Evolutionary conservation across 2,888 invertebrate species (phyloP).

Genomic region (Trichopoda pennipes): DNA sequence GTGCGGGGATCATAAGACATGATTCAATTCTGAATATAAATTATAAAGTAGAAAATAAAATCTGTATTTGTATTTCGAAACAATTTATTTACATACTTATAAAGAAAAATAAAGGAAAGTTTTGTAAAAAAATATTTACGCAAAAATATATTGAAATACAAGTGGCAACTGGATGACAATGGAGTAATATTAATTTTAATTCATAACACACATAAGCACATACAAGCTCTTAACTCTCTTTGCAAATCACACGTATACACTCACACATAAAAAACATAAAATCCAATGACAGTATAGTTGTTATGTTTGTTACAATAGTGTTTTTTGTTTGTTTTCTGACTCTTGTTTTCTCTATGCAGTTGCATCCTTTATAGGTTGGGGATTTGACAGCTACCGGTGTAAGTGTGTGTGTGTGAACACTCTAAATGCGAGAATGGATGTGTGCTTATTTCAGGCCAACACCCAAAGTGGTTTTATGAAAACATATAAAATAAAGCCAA

Average conservation of each 20-base stretch:
- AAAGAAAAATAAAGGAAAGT: not conserved
- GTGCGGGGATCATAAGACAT: too few relatives aligned
- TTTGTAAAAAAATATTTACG: not conserved
- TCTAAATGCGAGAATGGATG: too few relatives aligned
- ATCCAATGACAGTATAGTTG: not conserved
- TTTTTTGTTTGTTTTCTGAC: conserved; percentile 7
- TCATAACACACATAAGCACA: conserved; percentile 3
- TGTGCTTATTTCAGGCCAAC: too few relatives aligned
- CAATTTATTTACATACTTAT: not conserved
- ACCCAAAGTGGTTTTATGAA: conserved; percentile 2
- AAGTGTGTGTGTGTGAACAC: not conserved
- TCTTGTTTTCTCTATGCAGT: not conserved
- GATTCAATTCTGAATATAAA: too few relatives aligned
- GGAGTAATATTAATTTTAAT: conserved; percentile 65
- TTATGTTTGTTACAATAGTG: conserved; percentile 21
- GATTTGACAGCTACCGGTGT: conserved; percentile 10
- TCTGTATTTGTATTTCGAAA: too few relatives aligned
- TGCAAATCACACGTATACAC: not conserved
- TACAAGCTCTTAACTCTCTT: not conserved
- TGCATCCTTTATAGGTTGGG: conserved; percentile 4
- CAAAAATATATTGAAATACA: not conserved
- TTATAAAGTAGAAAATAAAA: too few relatives aligned
- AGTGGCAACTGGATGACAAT: conserved; percentile 15
- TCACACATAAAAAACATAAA: not conserved
- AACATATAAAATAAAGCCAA: not conserved